Base-by-base conservation (phyloP, 1,140 invertebrate genomes). In the Diachasma alloeum region DNA sequence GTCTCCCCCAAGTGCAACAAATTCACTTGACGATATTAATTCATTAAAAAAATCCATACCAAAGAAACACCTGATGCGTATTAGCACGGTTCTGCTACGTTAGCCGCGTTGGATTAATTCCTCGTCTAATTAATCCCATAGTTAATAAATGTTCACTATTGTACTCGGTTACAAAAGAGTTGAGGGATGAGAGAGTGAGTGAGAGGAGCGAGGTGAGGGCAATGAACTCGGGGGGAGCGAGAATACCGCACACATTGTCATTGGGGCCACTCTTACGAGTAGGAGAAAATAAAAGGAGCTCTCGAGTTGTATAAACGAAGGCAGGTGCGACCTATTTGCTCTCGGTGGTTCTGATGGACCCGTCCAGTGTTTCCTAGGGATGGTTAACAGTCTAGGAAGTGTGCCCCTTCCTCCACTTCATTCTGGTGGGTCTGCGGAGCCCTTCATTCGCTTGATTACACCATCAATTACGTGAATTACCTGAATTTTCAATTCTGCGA, bases 271-370 rank as follows among this genome's bases (percentile, higher is more conserved):
- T 53, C 46, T 56, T 36, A 48, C 42, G 42, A 10, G 42, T 10
- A 22, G 39, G 19, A 48, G 24, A 48, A 72, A 46, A 56, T 13
- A 48, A 75, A 75, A 75, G 37, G 63, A 59, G 67, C 37, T 22
- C 39, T 56, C 8, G 72, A 37, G 67, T 44, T 69, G 59, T 26
- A 63, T 17, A 42, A 59, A 77, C n/a, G 46, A 66, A 67, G 74
- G 79, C 81, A 82, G 81, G 80, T 82, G 81, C 75, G 80, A 80
- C 77, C 78, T 81, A 81, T 81, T 82, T 82, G 78, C 63, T 48
- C 69, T 56, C 26, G 26, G 59, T 42, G 73, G 24, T 75, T 59
- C 17, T 24, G 59, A 36, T 66, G 53, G 15, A 22, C 72, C 56
- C 36, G 31, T 59, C 9, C 53, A 68, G 66, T 24, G 26, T 26